Conservation (phyloP, 2,888 invertebrate species). For the Polyommatus icarus region DNA sequence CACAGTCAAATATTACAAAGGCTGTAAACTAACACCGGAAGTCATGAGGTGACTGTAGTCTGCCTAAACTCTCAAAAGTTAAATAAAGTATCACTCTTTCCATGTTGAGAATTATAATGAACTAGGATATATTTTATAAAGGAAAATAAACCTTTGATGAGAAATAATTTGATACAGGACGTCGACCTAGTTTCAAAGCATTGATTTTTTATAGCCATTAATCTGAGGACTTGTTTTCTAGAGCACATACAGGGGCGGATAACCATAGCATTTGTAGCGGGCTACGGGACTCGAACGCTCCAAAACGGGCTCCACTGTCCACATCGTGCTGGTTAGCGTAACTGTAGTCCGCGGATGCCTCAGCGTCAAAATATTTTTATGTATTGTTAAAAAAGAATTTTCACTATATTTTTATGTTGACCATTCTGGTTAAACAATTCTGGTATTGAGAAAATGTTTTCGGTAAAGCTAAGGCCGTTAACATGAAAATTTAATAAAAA, state of each 20-base stretch:
- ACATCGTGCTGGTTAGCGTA: no score
- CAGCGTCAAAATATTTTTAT: no score
- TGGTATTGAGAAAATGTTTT: no score
- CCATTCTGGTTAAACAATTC: no score
- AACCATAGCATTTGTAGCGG: not conserved
- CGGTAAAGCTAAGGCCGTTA: no score
- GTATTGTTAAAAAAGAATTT: no score
- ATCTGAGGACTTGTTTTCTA: constrained; percentile 25
- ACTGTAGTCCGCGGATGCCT: no score
- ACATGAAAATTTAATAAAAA: no score
- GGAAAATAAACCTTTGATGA: not conserved
- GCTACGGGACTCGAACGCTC: no score
- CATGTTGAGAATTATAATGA: not conserved
- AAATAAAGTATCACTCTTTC: not conserved
- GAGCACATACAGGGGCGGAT: constrained; percentile 3
- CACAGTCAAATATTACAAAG: not conserved
- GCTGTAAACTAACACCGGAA: not conserved
- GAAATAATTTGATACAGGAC: not conserved
- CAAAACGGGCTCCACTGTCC: no score
- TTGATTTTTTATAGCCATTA: constrained; percentile 32
- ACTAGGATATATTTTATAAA: not conserved
- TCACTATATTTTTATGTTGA: no score
- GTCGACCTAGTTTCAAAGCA: constrained; percentile 13
- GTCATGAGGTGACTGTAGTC: no score
- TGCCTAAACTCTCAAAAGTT: not conserved